phyloP scores from a whole-genome alignment of 2,888 invertebrate genomes.

The Tolmerus cingulatus region DNA sequence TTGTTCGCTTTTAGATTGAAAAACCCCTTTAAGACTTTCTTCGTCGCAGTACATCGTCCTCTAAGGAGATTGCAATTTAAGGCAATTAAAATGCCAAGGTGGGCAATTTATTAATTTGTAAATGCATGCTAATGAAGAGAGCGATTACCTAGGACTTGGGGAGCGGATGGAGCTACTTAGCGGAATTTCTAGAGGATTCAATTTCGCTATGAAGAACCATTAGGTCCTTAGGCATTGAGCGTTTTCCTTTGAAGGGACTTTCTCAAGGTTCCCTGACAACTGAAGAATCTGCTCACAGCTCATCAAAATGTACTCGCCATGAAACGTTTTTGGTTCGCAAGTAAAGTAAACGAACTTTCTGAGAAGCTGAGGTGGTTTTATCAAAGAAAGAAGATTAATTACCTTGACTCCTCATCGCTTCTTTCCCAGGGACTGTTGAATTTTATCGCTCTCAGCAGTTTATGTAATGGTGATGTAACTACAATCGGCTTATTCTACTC shows the following conservation, averaged over 20 bases:
- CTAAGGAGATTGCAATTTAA: background rate
- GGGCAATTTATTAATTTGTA: background rate
- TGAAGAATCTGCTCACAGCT: background rate
- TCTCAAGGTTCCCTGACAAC: background rate
- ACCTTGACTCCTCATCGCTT: background rate
- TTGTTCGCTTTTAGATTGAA: background rate
- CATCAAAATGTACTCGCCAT: background rate
- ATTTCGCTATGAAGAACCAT: background rate
- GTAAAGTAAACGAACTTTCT: background rate
- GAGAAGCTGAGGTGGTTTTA: background rate
- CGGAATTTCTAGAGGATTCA: background rate
- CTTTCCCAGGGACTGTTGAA: background rate
- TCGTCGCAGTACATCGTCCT: background rate
- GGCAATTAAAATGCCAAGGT: background rate
- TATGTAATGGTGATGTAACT: background rate
- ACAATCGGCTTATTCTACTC: background rate
- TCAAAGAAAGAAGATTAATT: background rate
- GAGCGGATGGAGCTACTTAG: background rate
- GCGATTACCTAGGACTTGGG: background rate
- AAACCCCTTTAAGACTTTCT: background rate
- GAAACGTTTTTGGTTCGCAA: background rate
- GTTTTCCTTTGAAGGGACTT: background rate
- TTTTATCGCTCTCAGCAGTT: background rate
- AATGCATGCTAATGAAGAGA: background rate
- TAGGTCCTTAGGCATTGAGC: background rate